Conservation (phyloP, 23 tunicate species). For the Trididemnum miniatum region DNA sequence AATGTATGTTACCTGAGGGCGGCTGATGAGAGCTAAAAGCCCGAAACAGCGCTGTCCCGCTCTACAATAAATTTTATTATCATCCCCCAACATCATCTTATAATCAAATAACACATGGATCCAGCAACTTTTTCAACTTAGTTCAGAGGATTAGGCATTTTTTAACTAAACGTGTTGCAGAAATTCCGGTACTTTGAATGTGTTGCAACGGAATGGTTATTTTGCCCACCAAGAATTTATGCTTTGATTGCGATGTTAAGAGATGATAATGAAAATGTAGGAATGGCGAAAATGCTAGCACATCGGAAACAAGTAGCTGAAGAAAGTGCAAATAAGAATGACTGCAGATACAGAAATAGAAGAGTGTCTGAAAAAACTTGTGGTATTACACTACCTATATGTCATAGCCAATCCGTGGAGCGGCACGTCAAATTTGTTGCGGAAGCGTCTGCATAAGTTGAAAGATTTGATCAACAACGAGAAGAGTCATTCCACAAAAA, state of each 20-base stretch:
- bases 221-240: not conserved
- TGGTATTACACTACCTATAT: not conserved
- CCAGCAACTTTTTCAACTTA: not conserved
- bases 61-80: too few species aligned
- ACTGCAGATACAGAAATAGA: not conserved
- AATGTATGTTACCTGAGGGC: too few species aligned
- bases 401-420: not conserved
- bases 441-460: not conserved
- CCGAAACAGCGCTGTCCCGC: too few species aligned
- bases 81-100: too few species aligned
- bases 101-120: not conserved
- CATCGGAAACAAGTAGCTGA: not conserved
- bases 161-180: not conserved
- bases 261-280: not conserved
- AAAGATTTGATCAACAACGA: not conserved
- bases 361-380: not conserved
- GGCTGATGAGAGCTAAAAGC: too few species aligned
- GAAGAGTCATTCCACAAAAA: not conserved
- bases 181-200: too few species aligned
- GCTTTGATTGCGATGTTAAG: not conserved
- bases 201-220: not conserved
- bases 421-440: not conserved
- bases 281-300: not conserved
- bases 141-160: not conserved
- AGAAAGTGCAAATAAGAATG: not conserved